Evolutionary conservation across 2,113 vertebrate genomes (phyloP).

Genomic region (Hiodon alosoides): DNA sequence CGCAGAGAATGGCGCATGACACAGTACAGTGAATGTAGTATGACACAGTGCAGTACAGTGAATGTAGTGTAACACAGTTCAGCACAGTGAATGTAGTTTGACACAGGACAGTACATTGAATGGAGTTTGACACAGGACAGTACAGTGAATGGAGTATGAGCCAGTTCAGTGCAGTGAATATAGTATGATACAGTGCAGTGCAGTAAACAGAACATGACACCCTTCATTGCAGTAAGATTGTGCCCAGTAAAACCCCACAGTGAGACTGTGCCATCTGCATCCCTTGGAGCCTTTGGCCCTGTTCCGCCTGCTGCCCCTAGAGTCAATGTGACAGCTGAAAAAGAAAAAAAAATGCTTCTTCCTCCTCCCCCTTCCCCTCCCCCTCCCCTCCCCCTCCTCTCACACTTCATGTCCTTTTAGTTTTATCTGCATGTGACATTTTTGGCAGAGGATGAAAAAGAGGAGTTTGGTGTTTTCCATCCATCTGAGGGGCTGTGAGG

Average conservation of each 20-base stretch:
- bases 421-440: constrained; percentile 26
- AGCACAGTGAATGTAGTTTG: neutral
- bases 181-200: constrained; percentile 25
- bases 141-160: neutral
- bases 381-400: neutral
- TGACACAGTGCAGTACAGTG: neutral
- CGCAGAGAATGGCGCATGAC: neutral
- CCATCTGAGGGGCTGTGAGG: constrained; percentile 23
- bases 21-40: neutral
- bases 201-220: constrained; percentile 26
- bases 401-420: neutral
- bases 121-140: neutral
- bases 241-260: constrained; percentile 42
- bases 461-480: constrained; percentile 35
- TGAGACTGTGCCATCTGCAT: constrained; percentile 59
- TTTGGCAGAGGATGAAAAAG: constrained; percentile 42
- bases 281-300: constrained; percentile 45
- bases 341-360: neutral
- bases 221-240: constrained; percentile 49
- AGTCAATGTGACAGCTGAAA: constrained; percentile 18
- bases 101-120: neutral
- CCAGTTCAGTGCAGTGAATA: neutral
- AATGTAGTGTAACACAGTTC: neutral
- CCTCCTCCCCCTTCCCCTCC: constrained; percentile 15
- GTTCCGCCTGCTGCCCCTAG: constrained; percentile 12